A percentile compares a stretch with the other conserved stretches of the same genome.
phyloP scores from a whole-genome alignment of 2,113 vertebrate genomes.

The Zootoca vivipara region DNA sequence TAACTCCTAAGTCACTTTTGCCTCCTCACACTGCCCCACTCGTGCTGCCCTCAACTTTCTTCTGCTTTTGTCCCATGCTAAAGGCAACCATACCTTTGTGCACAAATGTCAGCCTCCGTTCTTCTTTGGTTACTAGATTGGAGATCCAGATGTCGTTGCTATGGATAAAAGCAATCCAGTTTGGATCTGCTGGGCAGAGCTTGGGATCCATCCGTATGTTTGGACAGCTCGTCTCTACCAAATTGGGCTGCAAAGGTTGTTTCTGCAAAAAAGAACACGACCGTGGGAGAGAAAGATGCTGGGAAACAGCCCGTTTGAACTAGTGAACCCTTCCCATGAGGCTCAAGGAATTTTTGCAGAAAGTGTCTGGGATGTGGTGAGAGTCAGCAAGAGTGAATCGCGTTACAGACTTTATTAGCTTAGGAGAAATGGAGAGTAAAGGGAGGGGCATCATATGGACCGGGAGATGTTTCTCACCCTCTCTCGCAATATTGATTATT shows the following conservation, averaged over 20 bases:
- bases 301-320: background rate
- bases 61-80: background rate
- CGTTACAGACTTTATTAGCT: no score
- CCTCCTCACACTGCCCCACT: no score
- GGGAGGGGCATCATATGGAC: no score
- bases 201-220: constrained; percentile 87
- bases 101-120: constrained; percentile 80
- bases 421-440: no score
- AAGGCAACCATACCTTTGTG: constrained; percentile 76
- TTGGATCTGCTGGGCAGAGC: constrained; percentile 82
- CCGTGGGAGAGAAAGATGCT: background rate
- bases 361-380: background rate
- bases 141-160: constrained; percentile 84
- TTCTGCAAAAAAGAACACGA: constrained; percentile 67
- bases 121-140: constrained; percentile 80
- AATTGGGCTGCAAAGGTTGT: constrained; percentile 78
- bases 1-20: background rate
- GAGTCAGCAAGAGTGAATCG: no score
- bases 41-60: background rate
- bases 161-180: constrained; percentile 84
- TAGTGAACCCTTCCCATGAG: background rate
- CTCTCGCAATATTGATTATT: no score
- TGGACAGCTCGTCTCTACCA: constrained; percentile 83
- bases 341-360: background rate
- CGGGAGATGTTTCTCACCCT: no score